Percentiles rank a stretch among this genome's conserved stretches.
Conservation (phyloP, 2,113 vertebrate genomes). For the Proteles cristata region DNA sequence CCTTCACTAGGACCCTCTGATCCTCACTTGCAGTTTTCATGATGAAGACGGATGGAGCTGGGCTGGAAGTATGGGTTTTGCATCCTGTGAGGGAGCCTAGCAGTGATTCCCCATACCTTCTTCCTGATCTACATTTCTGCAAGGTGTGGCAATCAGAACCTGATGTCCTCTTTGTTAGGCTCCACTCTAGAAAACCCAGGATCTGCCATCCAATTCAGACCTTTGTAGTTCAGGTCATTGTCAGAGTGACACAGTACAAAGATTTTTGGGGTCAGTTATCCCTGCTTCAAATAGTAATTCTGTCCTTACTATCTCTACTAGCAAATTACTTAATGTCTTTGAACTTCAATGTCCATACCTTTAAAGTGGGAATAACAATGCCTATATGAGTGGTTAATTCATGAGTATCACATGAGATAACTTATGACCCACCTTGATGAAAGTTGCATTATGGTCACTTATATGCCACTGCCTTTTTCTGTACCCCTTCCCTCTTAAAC, state of each 20-base stretch:
- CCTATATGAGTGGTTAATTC: not conserved
- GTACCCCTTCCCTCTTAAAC: not conserved
- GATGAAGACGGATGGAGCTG: constrained; percentile 21
- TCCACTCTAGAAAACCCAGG: not conserved
- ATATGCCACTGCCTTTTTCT: not conserved
- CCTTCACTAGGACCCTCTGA: constrained; percentile 12
- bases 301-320: not conserved
- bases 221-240: not conserved
- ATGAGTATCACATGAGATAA: not conserved
- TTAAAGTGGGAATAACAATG: not conserved
- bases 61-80: not conserved
- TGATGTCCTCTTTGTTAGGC: not conserved
- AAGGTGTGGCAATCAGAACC: not conserved
- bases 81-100: not conserved
- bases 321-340: not conserved
- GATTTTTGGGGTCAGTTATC: not conserved
- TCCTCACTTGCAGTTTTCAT: constrained; percentile 51
- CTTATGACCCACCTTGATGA: not conserved
- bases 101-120: not conserved
- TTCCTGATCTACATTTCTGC: not conserved
- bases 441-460: not conserved
- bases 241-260: not conserved
- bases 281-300: not conserved
- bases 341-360: not conserved
- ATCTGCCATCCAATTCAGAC: not conserved